Evolutionary conservation across 2,797 vertebrate genomes (phyloP).

Genomic region (Acanthiza pusilla): DNA sequence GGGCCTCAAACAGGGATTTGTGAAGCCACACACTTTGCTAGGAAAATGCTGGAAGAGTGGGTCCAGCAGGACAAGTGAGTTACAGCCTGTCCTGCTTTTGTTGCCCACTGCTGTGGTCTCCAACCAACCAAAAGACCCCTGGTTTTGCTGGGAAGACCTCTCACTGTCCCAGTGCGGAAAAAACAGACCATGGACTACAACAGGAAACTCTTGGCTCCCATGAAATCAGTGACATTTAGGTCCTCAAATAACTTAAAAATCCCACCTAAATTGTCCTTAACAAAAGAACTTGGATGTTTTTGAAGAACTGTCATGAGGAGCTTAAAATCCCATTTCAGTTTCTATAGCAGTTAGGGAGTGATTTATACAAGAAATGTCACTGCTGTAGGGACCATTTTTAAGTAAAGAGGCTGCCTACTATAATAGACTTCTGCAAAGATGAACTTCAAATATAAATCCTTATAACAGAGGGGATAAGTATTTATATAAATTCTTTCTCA

Average conservation of each 20-base stretch:
- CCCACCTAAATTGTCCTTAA: neutral
- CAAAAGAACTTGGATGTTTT: neutral
- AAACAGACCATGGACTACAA: neutral
- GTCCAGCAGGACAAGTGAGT: neutral
- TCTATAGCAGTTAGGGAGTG: neutral
- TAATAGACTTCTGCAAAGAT: conserved; percentile 13
- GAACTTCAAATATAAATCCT: conserved; percentile 33
- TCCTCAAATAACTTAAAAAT: neutral
- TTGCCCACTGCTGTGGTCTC: neutral
- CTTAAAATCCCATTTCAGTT: neutral
- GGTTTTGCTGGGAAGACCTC: neutral
- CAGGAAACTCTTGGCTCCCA: neutral
- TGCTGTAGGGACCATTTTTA: neutral
- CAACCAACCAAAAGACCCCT: neutral
- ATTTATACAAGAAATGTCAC: neutral
- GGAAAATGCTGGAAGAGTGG: neutral
- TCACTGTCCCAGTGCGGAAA: neutral
- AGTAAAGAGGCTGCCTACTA: neutral
- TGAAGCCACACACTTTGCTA: rapidly evolving
- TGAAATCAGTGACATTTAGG: neutral
- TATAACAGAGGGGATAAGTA: neutral
- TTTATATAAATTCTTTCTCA: conserved; percentile 24
- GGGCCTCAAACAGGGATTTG: neutral
- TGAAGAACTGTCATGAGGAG: neutral
- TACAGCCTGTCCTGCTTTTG: neutral